Conservation (phyloP, 2,888 invertebrate genomes). For the Drosophila kanekoi region DNA sequence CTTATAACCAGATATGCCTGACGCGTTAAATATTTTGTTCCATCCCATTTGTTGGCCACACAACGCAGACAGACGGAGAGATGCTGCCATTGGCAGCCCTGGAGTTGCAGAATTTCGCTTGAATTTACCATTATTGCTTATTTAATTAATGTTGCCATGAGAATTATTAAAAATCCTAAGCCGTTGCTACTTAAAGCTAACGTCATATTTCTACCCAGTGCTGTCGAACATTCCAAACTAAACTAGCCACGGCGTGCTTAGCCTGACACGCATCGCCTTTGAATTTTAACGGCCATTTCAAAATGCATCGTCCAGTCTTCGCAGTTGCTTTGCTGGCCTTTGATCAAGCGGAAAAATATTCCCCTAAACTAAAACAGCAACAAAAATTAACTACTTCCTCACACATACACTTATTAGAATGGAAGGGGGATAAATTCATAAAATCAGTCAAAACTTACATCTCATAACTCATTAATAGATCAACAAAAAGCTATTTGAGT, state of each 20-base stretch:
- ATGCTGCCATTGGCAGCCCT: slow-evolving; percentile 34
- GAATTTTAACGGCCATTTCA: slow-evolving; percentile 30
- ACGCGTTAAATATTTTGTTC: slow-evolving; percentile 74
- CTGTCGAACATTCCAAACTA: slow-evolving; percentile 30
- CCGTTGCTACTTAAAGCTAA: slow-evolving; percentile 7
- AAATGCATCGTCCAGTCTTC: slow-evolving; percentile 11
- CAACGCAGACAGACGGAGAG: slow-evolving; percentile 4
- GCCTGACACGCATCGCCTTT: slow-evolving; percentile 18
- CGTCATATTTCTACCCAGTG: slow-evolving; percentile 11
- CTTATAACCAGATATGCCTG: slow-evolving; percentile 65
- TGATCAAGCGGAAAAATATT: slow-evolving; percentile 20
- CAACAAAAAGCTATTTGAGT: too few relatives aligned
- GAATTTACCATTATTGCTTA: slow-evolving; percentile 55
- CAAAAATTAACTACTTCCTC: neutral
- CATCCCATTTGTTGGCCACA: slow-evolving; percentile 73
- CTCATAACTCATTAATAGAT: too few relatives aligned
- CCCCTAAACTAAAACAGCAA: slow-evolving; percentile 12
- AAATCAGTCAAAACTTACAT: too few relatives aligned
- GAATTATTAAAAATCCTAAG: slow-evolving; percentile 83
- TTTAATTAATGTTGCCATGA: slow-evolving; percentile 76
- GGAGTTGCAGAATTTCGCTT: slow-evolving; percentile 20
- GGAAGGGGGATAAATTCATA: too few relatives aligned
- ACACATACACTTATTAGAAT: neutral
- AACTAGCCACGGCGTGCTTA: too few relatives aligned
- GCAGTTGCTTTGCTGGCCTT: slow-evolving; percentile 28